Evolutionary conservation across 2,113 vertebrate species (phyloP), one percentile per base, ranked within the genome.

Genomic region (Melanostigma gelatinosum): DNA sequence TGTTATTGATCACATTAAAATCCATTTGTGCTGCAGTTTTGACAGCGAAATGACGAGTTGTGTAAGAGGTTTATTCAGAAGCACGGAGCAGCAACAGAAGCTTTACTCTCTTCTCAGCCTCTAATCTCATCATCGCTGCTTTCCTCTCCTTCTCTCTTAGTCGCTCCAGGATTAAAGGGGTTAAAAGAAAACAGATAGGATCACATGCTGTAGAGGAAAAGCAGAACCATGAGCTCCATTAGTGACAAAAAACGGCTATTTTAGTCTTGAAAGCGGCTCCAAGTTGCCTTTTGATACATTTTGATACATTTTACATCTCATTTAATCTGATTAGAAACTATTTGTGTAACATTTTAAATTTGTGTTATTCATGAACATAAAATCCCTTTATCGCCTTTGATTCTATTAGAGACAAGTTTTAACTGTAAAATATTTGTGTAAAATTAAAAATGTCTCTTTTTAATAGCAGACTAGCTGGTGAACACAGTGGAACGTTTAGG

Each of bases 51-150:
- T 11, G 20, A 42, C 24, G 40, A 65, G 7, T 66, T 66, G 64
- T 46, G 42, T 66, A 66, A 66, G 64, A 68, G 65, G 65, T 68
- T 68, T 68, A 50, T 34, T 46, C 1, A 3, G 16, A 44, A 11
- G 10, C 61, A 40, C 6, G 4, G 61, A 65, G 36, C 40, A 44
- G 40, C 65, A 50, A 27, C 63, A 65, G 38, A 44, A 24, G 44
- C 85, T 91, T 88, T 77, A 15, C 62, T 46, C 66, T 78, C 46
- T 75, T 76, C 69, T 68, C 86, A 81, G 81, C 78, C 83, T 72
- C 67, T 93, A 90, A 92, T 92, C 89, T 80, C 71, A 90, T 90
- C 89, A 88, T 20, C 2, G 12, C 77, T 55, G 6, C 88, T 79
- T 86, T 66, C 63, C 76, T 65, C 80, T 44, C 29, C 1, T 2